Percentiles rank a stretch among this genome's conserved stretches.
Evolutionary conservation across 2,888 invertebrate species (phyloP).

Genomic region (Endotricha flammealis): DNA sequence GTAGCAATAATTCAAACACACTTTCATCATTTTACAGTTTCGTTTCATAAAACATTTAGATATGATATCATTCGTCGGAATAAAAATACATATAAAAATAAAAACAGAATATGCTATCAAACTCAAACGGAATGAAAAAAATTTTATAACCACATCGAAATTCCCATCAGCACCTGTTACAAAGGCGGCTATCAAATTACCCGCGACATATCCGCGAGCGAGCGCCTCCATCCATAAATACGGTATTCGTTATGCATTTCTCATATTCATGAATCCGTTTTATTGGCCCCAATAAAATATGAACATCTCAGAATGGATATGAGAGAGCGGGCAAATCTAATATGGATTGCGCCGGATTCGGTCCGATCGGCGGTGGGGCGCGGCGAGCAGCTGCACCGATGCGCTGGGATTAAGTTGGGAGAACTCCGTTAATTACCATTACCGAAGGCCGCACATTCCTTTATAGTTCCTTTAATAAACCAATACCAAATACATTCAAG

Average conservation of each 20-base stretch:
- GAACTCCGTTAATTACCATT: no score
- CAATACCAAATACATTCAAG: no score
- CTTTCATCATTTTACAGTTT: conserved; percentile 14
- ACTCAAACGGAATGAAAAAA: conserved; percentile 53
- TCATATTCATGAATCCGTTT: conserved; percentile 80
- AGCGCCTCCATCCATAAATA: conserved; percentile 75
- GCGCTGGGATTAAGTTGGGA: no score
- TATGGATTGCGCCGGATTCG: conserved; percentile 76
- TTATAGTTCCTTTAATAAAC: no score
- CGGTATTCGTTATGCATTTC: conserved; percentile 78
- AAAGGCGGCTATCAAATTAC: conserved; percentile 76
- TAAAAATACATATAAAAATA: conserved; percentile 38
- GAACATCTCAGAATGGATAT: conserved; percentile 79
- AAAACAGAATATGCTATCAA: conserved; percentile 55
- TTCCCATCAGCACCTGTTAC: conserved; percentile 77
- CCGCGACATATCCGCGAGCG: conserved; percentile 70
- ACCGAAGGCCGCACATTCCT: no score
- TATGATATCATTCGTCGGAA: conserved; percentile 26
- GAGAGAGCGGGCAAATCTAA: conserved; percentile 77
- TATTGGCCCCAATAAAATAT: conserved; percentile 80
- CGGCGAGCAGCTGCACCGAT: conserved; percentile 39
- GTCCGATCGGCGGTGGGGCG: conserved; percentile 50
- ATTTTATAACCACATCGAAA: conserved; percentile 69
- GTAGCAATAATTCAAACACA: no score
- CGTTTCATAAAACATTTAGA: conserved; percentile 26